Evolutionary conservation across 2,113 vertebrate species (phyloP).

Genomic region (Lota lota): DNA sequence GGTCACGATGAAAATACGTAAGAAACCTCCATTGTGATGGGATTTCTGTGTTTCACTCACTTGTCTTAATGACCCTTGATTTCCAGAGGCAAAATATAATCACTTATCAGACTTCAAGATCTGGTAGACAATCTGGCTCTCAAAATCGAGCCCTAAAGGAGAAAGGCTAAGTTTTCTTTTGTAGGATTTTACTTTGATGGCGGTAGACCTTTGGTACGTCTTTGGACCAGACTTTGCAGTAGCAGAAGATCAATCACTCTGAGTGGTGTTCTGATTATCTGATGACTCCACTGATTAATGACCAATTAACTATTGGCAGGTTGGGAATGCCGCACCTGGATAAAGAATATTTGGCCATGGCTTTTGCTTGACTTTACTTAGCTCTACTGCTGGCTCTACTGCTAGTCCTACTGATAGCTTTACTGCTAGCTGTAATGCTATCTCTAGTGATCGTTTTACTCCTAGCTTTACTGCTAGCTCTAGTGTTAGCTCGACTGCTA

Average conservation of each 20-base stretch:
- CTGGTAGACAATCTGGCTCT: background rate
- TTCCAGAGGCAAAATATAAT: background rate
- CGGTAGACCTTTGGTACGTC: no score
- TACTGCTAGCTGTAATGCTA: no score
- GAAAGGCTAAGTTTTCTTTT: background rate
- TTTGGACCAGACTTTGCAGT: no score
- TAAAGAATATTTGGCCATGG: no score
- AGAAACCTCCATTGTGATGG: background rate
- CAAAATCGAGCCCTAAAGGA: background rate
- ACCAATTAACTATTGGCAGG: background rate
- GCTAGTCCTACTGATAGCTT: background rate
- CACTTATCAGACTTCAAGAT: conserved; percentile 6
- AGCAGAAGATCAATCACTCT: no score
- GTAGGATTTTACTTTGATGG: no score
- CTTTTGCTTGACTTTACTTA: background rate
- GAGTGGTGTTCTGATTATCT: no score
- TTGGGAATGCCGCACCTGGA: no score
- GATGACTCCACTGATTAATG: background rate
- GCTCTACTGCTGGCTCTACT: background rate
- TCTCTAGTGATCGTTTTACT: no score
- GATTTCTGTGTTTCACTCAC: background rate
- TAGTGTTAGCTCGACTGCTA: no score
- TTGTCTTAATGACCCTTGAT: background rate
- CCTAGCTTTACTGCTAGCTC: background rate
- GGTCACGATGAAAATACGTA: no score